Percentiles rank a stretch among this genome's conserved stretches.
phyloP scores from a whole-genome alignment of 2,797 vertebrate species.

The Schizopygopsis pylzovi region DNA sequence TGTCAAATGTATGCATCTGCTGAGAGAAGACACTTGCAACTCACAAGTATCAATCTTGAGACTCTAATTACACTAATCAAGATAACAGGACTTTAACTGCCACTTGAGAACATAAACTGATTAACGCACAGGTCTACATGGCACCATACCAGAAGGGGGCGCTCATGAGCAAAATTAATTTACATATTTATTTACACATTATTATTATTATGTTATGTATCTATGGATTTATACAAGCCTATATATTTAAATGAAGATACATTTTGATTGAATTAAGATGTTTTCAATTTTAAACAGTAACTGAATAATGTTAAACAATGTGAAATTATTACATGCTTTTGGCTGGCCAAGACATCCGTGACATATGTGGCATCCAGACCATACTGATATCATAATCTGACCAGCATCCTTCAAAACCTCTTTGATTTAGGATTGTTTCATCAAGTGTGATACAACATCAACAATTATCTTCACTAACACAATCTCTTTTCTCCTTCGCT shows the following conservation, averaged over 20 bases:
- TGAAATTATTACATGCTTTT: not conserved
- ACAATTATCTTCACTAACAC: not conserved
- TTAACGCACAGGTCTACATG: slow-evolving; percentile 27
- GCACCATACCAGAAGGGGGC: not conserved
- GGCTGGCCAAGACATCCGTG: not conserved
- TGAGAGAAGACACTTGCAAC: slow-evolving; percentile 55
- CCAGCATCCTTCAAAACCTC: not conserved
- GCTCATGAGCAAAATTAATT: not conserved
- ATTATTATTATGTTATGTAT: not conserved
- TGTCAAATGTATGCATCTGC: not conserved
- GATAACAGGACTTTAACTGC: slow-evolving; percentile 73
- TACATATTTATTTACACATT: not conserved
- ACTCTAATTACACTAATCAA: slow-evolving; percentile 75
- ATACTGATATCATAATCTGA: not conserved
- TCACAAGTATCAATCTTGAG: slow-evolving; percentile 64
- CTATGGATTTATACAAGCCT: not conserved
- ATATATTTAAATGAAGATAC: not conserved
- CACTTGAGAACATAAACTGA: slow-evolving; percentile 65
- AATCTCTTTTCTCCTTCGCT: not conserved
- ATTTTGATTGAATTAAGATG: not conserved
- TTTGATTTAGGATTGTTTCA: not conserved
- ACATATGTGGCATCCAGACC: not conserved
- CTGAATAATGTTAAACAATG: not conserved
- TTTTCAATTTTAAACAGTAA: not conserved
- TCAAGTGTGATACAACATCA: not conserved